These are phyloP conservation scores for Oreohelix idahoensis DNA, from an alignment of 1,140 invertebrate genomes.

Conservation along the genomic window DNA sequence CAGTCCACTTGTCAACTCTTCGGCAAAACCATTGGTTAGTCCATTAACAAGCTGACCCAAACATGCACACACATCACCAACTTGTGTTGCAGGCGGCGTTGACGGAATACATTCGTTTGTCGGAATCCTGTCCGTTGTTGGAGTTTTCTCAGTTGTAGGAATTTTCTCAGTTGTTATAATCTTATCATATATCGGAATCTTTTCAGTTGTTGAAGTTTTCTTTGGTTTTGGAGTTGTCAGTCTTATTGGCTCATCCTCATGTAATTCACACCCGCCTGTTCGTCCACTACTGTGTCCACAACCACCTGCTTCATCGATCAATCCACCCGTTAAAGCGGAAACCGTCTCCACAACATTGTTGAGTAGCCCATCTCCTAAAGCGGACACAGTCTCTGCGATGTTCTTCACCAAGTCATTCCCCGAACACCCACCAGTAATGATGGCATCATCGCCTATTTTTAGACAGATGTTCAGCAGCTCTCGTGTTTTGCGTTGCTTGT, in stretches of 20 bases:
- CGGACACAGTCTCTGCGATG: background rate
- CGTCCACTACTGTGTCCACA: background rate
- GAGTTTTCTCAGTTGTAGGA: background rate
- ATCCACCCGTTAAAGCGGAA: background rate
- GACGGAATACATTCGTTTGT: background rate
- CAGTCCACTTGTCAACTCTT: background rate
- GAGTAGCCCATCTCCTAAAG: background rate
- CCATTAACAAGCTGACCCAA: background rate
- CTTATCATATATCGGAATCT: background rate
- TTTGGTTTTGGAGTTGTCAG: background rate
- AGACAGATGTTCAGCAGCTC: background rate
- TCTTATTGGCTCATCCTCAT: background rate
- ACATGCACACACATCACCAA: background rate
- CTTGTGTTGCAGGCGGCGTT: background rate
- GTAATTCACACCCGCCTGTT: background rate
- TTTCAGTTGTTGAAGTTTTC: background rate
- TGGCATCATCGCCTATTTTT: background rate
- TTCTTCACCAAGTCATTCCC: background rate
- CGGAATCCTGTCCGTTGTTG: background rate
- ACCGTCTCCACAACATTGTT: background rate
- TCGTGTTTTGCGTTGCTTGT: background rate
- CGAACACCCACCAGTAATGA: background rate
- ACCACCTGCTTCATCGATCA: background rate
- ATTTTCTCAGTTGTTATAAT: background rate
- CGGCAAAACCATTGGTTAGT: background rate